Base-by-base conservation (phyloP, 2,888 invertebrate genomes). In the Orchesellides sinensis region DNA sequence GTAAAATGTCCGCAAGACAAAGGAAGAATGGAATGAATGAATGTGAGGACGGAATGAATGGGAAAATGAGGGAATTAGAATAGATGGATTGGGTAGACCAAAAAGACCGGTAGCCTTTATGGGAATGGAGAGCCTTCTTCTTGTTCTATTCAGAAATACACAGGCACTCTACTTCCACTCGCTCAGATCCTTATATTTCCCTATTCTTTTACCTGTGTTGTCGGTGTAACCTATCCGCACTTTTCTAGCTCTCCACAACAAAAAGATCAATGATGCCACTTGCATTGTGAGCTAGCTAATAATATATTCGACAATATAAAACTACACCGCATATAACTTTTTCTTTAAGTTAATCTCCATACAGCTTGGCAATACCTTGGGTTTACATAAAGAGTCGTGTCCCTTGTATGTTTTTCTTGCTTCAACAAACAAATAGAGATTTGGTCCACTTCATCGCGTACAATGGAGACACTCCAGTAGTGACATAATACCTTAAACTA, bases 41-140 rank as follows among this genome's bases (percentile, higher is more conserved):
- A 78, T 49, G n/a, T 29, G 40, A 35, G 74, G 32, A 63, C 63
- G n/a, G 1, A 59, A 17, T 54, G 40, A 19, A 52, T 52, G n/a
- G n/a, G n/a, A n/a, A n/a, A 25, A 19, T 45, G 19, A 25, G 19
- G 25, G 40, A 27, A 61, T 19, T 19, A 35, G 19, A 35, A 56
- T 40, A 75, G 40, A 40, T 14, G 65, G 70, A 79, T 79, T 79
- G 79, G 21, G 45, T 79, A 32, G 61, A 79, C 79, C 79, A 79
- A 79, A 79, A 70, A 70, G 79, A 27, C 79, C 79, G 79, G 45
- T 78, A 61, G 70, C 70, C 47, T 63, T 79, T 79, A 70, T 79
- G 23, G n/a, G 1, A 32, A 45, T 23, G 23, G 12, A 69, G 25
- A 75, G 63, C 29, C 61, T 61, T n/a, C n/a, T n/a, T n/a, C n/a